A percentile compares a stretch with the other conserved stretches of the same genome.
Evolutionary conservation across 2,888 invertebrate species (phyloP).

Genomic region (Cosmia pyralina): DNA sequence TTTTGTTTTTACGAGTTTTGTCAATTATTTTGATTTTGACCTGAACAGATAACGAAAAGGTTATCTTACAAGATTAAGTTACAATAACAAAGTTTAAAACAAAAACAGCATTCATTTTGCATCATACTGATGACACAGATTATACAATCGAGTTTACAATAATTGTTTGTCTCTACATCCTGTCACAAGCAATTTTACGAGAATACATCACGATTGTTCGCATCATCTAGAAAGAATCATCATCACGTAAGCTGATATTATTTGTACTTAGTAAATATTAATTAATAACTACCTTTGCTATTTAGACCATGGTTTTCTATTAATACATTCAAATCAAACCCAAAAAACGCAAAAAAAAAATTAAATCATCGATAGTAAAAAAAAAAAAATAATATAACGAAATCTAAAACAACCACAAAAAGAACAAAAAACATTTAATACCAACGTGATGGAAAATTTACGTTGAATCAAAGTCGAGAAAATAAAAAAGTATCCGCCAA

Average conservation of each 20-base stretch:
- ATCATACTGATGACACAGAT: constrained; percentile 16
- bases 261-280: background rate
- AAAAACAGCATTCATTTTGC: constrained; percentile 7
- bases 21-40: no score
- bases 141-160: constrained; percentile 2
- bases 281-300: background rate
- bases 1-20: background rate
- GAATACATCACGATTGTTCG: constrained; percentile 20
- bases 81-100: background rate
- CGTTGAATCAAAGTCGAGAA: background rate
- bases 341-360: background rate
- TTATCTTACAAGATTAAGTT: constrained; percentile 1
- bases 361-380: background rate
- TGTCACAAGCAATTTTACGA: constrained; percentile 3
- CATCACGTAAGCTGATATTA: background rate
- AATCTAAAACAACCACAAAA: background rate
- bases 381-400: background rate
- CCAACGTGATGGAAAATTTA: background rate
- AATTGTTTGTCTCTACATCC: constrained; percentile 11
- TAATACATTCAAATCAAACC: background rate
- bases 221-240: constrained; percentile 19
- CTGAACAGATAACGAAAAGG: constrained; percentile 7
- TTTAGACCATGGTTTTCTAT: background rate
- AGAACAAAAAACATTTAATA: background rate
- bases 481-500: background rate